Percentiles rank a stretch among this genome's conserved stretches.
phyloP scores from a whole-genome alignment of 1,140 invertebrate species.

The Nebria ingens region DNA sequence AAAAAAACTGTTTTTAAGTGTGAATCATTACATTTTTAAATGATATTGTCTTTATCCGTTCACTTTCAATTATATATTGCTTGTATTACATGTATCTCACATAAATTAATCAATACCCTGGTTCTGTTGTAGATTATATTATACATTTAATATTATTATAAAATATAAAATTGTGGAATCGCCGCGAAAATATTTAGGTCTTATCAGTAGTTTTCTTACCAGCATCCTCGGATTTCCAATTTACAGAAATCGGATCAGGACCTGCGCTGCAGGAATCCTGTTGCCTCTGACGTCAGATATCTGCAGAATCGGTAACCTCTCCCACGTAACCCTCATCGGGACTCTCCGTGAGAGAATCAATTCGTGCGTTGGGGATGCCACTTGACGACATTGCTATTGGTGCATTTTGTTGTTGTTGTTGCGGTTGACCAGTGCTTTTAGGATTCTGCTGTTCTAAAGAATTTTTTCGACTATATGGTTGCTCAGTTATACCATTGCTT shows the following conservation, averaged over 20 bases:
- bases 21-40: not conserved
- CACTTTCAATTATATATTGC: not conserved
- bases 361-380: constrained; percentile 30
- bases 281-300: constrained; percentile 48
- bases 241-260: not conserved
- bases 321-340: constrained; percentile 81
- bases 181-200: not conserved
- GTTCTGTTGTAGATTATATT: not conserved
- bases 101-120: constrained; percentile 3
- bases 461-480: constrained; percentile 25
- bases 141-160: not conserved
- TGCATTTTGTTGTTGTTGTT: constrained; percentile 18
- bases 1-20: not conserved
- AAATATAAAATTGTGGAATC: not conserved
- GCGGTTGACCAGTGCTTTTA: constrained; percentile 34
- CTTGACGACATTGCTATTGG: constrained; percentile 19
- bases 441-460: constrained; percentile 21
- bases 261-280: not conserved
- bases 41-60: no score
- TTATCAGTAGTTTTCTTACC: not conserved
- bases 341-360: constrained; percentile 63
- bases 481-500: constrained; percentile 31
- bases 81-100: not conserved
- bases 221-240: not conserved
- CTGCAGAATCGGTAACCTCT: constrained; percentile 46